These are phyloP conservation scores for Antheraea pernyi DNA, from an alignment of 1,140 invertebrate genomes.

Conservation along the genomic window DNA sequence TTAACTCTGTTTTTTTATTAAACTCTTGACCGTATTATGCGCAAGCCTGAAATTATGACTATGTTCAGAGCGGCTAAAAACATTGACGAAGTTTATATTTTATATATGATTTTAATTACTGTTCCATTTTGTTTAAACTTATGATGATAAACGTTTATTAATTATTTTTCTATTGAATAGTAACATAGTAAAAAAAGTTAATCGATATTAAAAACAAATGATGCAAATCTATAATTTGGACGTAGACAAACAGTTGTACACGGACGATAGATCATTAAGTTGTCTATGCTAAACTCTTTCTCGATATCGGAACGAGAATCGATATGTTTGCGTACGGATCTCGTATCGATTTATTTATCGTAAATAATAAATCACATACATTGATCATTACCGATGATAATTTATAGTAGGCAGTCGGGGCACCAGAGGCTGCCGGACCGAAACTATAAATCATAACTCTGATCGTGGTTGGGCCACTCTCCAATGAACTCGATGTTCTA, in stretches of 20 bases:
- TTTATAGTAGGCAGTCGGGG: slow-evolving; percentile 58
- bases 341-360: slow-evolving; percentile 66
- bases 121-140: not conserved
- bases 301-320: slow-evolving; percentile 9
- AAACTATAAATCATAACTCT: slow-evolving; percentile 48
- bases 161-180: not conserved
- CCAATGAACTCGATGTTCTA: not conserved
- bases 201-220: slow-evolving; percentile 13
- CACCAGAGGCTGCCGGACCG: slow-evolving; percentile 25
- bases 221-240: slow-evolving; percentile 7
- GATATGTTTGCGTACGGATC: slow-evolving; percentile 44
- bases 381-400: slow-evolving; percentile 68
- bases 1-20: too few species aligned
- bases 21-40: too few species aligned
- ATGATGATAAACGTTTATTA: not conserved
- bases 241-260: slow-evolving; percentile 7
- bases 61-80: too few species aligned
- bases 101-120: not conserved
- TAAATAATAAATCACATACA: slow-evolving; percentile 59
- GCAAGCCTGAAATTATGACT: too few species aligned
- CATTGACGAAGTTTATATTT: too few species aligned
- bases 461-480: slow-evolving; percentile 15
- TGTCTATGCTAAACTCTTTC: slow-evolving; percentile 1
- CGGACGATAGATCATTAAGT: slow-evolving; percentile 2
- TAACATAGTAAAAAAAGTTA: not conserved